These are phyloP conservation scores for Volucella bombylans DNA, from an alignment of 2,888 invertebrate genomes.

Conservation along the genomic window DNA sequence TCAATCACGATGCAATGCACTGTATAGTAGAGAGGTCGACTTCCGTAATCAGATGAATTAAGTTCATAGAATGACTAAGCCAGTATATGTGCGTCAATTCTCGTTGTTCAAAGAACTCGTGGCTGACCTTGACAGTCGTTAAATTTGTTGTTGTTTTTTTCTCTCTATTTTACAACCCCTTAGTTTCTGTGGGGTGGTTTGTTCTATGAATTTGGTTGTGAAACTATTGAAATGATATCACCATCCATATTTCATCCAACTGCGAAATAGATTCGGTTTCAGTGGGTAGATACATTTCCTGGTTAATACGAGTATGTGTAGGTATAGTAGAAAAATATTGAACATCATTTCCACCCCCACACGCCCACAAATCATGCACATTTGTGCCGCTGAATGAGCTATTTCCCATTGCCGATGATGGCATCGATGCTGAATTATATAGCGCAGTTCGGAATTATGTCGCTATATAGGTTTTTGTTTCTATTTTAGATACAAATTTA, in stretches of 20 bases:
- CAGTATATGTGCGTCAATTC: neutral
- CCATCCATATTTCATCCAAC: conserved; percentile 40
- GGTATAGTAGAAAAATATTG: conserved; percentile 28
- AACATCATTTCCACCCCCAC: conserved; percentile 11
- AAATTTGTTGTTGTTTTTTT: neutral
- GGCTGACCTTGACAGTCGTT: neutral
- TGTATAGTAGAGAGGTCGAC: conserved; percentile 16
- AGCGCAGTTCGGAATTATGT: too few relatives aligned
- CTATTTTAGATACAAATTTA: too few relatives aligned
- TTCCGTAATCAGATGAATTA: conserved; percentile 1
- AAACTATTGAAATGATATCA: conserved; percentile 48
- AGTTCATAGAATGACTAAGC: neutral
- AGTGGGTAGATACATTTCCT: conserved; percentile 20
- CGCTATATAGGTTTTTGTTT: too few relatives aligned
- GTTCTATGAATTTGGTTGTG: conserved; percentile 7
- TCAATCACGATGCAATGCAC: conserved; percentile 3
- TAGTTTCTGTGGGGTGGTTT: neutral
- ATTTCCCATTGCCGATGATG: too few relatives aligned
- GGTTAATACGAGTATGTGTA: neutral
- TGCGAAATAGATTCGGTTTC: conserved; percentile 43
- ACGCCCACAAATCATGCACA: conserved; percentile 1
- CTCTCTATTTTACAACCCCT: conserved; percentile 20
- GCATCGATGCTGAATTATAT: too few relatives aligned
- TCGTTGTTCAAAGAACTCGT: neutral
- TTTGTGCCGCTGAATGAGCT: neutral